Conservation (phyloP, 2,888 invertebrate genomes). For the Caenorhabditis doughertyi region DNA sequence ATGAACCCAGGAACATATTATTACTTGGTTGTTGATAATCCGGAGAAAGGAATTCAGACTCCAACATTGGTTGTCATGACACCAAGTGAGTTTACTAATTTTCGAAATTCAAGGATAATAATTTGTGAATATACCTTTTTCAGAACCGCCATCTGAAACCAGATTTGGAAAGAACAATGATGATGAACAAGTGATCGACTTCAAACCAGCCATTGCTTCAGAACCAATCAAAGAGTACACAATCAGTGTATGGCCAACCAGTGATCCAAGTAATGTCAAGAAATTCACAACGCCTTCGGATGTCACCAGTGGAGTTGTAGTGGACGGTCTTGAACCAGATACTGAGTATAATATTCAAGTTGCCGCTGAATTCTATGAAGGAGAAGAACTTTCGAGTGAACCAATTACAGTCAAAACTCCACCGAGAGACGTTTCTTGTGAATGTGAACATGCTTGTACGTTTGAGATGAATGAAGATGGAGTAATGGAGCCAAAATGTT, state of each 20-base stretch:
- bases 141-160: conserved; percentile 79
- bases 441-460: conserved; percentile 81
- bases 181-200: conserved; percentile 80
- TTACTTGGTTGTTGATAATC: conserved; percentile 79
- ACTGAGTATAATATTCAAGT: conserved; percentile 81
- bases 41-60: conserved; percentile 78
- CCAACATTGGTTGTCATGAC: conserved; percentile 79
- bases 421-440: conserved; percentile 78
- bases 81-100: conserved; percentile 73
- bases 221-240: conserved; percentile 73
- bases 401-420: conserved; percentile 75
- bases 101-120: not conserved
- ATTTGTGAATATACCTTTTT: conserved; percentile 37
- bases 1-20: conserved; percentile 79
- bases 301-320: conserved; percentile 67
- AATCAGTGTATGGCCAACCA: conserved; percentile 74
- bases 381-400: conserved; percentile 76
- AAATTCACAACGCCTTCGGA: conserved; percentile 68
- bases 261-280: conserved; percentile 71
- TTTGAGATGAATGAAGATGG: conserved; percentile 71
- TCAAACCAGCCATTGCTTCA: conserved; percentile 77
- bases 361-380: conserved; percentile 77
- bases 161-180: conserved; percentile 81
- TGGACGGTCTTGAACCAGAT: conserved; percentile 75
- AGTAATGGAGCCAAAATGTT: conserved; percentile 73